phyloP scores from a whole-genome alignment of 1,140 invertebrate genomes.

The Drosophila ironensis region DNA sequence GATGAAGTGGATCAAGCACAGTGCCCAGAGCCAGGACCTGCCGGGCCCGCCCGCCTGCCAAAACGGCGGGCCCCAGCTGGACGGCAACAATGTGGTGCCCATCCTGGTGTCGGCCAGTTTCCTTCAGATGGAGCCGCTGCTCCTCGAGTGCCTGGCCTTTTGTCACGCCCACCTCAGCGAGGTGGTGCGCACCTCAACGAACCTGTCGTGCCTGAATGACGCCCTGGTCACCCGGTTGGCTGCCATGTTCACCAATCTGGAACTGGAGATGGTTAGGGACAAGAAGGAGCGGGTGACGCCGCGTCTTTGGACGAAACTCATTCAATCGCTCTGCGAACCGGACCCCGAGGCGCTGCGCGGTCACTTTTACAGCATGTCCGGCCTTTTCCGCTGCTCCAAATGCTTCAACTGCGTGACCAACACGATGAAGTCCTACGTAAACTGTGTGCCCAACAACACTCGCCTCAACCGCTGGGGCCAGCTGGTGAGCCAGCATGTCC shows the following conservation, averaged over 20 bases:
- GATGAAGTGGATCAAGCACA: constrained; percentile 95
- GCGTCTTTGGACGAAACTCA: constrained; percentile 91
- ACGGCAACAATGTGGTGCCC: constrained; percentile 93
- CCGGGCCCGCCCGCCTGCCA: constrained; percentile 65
- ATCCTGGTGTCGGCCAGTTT: constrained; percentile 97
- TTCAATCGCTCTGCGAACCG: constrained; percentile 87
- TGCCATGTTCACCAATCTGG: constrained; percentile 90
- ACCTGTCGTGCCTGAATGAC: constrained; percentile 92
- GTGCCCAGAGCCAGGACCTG: constrained; percentile 81
- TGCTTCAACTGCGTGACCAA: constrained; percentile 84
- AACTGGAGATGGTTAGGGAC: constrained; percentile 90
- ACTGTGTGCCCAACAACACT: constrained; percentile 87
- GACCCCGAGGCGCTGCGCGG: constrained; percentile 88
- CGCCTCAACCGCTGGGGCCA: constrained; percentile 87
- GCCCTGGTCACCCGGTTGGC: constrained; percentile 87
- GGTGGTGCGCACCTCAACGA: constrained; percentile 89
- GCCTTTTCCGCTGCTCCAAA: constrained; percentile 86
- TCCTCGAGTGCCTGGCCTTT: constrained; percentile 91
- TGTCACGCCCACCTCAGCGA: constrained; percentile 91
- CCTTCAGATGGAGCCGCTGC: constrained; percentile 93
- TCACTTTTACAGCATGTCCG: constrained; percentile 90
- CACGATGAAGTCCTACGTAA: constrained; percentile 86
- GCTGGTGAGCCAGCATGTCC: constrained; percentile 86
- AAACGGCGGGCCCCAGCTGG: constrained; percentile 86
- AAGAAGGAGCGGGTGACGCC: constrained; percentile 92